Evolutionary conservation across 2,888 invertebrate species (phyloP).

Genomic region (Aleiodes leptofemur): DNA sequence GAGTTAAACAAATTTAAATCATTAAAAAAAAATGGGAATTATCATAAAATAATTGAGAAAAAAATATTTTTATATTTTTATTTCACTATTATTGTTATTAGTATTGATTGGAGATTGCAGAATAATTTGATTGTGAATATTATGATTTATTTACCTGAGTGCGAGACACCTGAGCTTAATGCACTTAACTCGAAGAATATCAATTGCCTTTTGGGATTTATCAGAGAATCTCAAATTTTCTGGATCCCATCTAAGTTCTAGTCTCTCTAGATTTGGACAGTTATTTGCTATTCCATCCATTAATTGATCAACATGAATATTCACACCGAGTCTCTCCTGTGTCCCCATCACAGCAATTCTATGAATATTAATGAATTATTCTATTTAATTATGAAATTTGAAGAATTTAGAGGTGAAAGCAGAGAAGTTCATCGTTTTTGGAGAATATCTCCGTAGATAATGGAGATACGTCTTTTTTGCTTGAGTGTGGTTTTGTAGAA

Average conservation of each 20-base stretch:
- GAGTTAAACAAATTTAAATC: too few species aligned
- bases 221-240: constrained; percentile 99
- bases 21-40: too few species aligned
- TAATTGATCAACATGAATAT: constrained; percentile 97
- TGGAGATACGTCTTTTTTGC: too few species aligned
- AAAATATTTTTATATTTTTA: too few species aligned
- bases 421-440: too few species aligned
- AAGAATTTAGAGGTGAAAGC: neutral
- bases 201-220: constrained; percentile 99
- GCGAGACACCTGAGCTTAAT: constrained; percentile 94
- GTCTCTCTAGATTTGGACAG: constrained; percentile 90
- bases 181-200: constrained; percentile 96
- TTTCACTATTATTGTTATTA: too few species aligned
- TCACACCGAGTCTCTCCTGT: constrained; percentile 95
- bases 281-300: constrained; percentile 98
- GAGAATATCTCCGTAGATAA: too few species aligned
- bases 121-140: neutral
- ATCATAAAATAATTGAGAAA: too few species aligned
- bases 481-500: too few species aligned
- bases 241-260: constrained; percentile 99
- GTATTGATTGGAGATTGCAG: neutral
- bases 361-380: constrained; percentile 60
- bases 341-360: constrained; percentile 99
- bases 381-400: neutral
- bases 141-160: constrained; percentile 82